Evolutionary conservation across 2,888 invertebrate genomes (phyloP).

Genomic region (Graphium colonna): DNA sequence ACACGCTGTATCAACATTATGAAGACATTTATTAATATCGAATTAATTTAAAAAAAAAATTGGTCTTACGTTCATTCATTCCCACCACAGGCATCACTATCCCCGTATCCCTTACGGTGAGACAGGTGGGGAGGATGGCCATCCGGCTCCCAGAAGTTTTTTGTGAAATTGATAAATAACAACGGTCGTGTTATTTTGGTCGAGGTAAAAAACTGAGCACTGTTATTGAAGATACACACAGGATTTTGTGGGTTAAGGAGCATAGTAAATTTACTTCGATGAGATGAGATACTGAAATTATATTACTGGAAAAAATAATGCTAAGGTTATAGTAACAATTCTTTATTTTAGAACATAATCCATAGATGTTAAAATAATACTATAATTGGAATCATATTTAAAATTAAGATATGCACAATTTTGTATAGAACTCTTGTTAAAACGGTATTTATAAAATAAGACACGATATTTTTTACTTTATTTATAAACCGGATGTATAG

Average conservation of each 20-base stretch:
- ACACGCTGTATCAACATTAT: neutral
- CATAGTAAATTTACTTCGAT: no score
- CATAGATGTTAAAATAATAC: neutral
- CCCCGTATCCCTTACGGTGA: constrained; percentile 30
- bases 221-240: neutral
- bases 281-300: neutral
- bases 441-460: no score
- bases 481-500: no score
- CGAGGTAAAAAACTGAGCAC: constrained; percentile 10
- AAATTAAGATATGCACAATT: no score
- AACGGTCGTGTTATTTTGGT: constrained; percentile 15
- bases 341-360: neutral
- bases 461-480: no score
- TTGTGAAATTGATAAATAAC: constrained; percentile 33
- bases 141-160: constrained; percentile 49
- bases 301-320: neutral
- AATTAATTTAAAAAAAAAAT: no score
- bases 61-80: neutral
- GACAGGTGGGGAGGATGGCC: constrained; percentile 54
- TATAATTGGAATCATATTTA: no score
- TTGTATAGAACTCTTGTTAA: no score
- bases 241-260: neutral
- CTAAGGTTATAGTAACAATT: neutral
- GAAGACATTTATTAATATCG: neutral
- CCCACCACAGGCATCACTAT: constrained; percentile 9